A percentile compares a stretch with the other conserved stretches of the same genome.
phyloP scores from a whole-genome alignment of 2,888 invertebrate genomes.

The Leucophora obtusa region DNA sequence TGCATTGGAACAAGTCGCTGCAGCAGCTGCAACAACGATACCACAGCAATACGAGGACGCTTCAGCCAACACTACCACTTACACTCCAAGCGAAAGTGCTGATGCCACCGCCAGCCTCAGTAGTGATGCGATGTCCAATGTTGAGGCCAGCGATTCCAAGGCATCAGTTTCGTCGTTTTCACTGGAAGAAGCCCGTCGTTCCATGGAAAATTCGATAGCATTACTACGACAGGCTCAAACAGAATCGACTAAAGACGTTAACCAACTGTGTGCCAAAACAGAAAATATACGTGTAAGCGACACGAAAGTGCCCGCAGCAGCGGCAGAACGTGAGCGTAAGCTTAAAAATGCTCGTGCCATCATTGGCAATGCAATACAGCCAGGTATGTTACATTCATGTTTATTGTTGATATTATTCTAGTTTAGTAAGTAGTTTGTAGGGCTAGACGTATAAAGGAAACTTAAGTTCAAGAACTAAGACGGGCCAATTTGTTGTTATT shows the following conservation, averaged over 20 bases:
- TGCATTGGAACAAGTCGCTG: constrained; percentile 72
- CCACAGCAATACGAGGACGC: constrained; percentile 61
- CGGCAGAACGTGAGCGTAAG: constrained; percentile 80
- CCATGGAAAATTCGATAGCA: constrained; percentile 84
- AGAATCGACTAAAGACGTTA: constrained; percentile 78
- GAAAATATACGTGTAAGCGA: constrained; percentile 76
- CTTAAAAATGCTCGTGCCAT: constrained; percentile 85
- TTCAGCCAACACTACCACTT: constrained; percentile 68
- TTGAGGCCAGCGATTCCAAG: constrained; percentile 81
- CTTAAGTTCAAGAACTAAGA: neutral
- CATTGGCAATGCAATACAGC: constrained; percentile 84
- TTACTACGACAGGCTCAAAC: constrained; percentile 80
- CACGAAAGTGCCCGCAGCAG: constrained; percentile 35
- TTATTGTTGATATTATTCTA: neutral
- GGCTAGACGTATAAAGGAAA: no score
- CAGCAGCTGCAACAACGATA: constrained; percentile 65
- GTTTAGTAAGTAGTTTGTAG: neutral
- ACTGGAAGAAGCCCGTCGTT: constrained; percentile 80
- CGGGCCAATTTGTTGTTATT: neutral
- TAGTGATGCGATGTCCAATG: constrained; percentile 50
- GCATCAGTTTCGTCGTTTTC: constrained; percentile 80
- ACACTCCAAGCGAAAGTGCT: neutral
- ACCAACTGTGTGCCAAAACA: constrained; percentile 78
- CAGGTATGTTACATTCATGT: constrained; percentile 73
- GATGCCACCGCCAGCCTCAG: constrained; percentile 24